Percentiles rank a stretch among this genome's conserved stretches.
These are phyloP conservation scores for Apotomis turbidana DNA, from an alignment of 2,888 invertebrate genomes.

Conservation along the genomic window DNA sequence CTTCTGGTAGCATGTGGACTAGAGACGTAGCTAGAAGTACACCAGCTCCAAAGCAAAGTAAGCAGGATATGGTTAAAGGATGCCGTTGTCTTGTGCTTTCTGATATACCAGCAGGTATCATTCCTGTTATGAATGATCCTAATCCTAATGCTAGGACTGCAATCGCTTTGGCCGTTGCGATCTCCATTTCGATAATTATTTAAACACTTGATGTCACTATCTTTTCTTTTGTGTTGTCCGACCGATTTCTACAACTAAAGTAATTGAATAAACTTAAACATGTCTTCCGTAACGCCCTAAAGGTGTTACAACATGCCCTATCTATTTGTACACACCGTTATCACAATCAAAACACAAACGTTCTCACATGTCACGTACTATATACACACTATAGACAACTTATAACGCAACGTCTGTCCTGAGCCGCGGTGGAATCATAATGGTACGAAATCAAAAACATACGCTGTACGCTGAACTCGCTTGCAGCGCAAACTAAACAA, in stretches of 20 bases:
- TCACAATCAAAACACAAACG: slow-evolving; percentile 42
- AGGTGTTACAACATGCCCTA: slow-evolving; percentile 31
- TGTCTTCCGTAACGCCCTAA: slow-evolving; percentile 25
- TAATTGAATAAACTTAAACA: slow-evolving; percentile 14
- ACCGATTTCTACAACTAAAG: slow-evolving; percentile 1
- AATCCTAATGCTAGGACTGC: slow-evolving; percentile 87
- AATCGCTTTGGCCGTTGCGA: slow-evolving; percentile 84
- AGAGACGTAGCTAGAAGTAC: slow-evolving; percentile 90
- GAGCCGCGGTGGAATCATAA: slow-evolving; percentile 22
- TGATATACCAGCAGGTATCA: slow-evolving; percentile 87
- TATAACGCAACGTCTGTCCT: slow-evolving; percentile 24
- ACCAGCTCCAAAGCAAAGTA: slow-evolving; percentile 92
- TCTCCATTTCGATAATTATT: slow-evolving; percentile 67
- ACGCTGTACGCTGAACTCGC: slow-evolving; percentile 4
- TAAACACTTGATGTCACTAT: background rate
- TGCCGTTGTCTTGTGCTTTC: slow-evolving; percentile 82
- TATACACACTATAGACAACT: background rate
- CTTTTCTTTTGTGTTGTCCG: background rate
- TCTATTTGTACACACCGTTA: slow-evolving; percentile 49
- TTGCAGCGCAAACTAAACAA: background rate
- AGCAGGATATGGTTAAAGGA: slow-evolving; percentile 86
- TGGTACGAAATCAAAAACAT: slow-evolving; percentile 36
- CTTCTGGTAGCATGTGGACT: slow-evolving; percentile 92
- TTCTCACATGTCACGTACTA: slow-evolving; percentile 36
- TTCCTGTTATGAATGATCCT: slow-evolving; percentile 88